Base-by-base conservation (phyloP, 1,140 invertebrate species). In the Antheraea pernyi region DNA sequence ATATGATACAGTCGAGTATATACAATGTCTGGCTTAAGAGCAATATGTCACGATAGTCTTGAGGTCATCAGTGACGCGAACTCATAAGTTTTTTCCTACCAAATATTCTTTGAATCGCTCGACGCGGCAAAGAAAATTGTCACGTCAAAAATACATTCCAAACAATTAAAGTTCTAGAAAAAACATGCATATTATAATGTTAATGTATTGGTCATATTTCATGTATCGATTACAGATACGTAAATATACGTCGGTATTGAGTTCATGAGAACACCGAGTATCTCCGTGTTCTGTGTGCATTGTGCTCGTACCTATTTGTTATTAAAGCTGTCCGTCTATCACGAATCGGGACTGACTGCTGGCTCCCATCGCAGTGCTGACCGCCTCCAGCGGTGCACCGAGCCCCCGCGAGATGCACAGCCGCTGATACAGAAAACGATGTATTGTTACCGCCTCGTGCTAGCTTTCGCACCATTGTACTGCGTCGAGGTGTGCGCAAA, bases 391-490 rank as follows among this genome's bases (percentile, higher is more conserved):
- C 77, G 72, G 61, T 67, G 74, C 80, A 85, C 81, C 85, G 77
- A 88, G 88, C 88, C 85, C 82, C 86, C 78, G 84, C 77, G 78
- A 80, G 86, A 88, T 88, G 84, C 81, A 78, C 79, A 48, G 46
- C 46, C 13, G 6, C 46, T 36, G 22, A 76, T 79, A 79, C 76
- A 71, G 85, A 87, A 80, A 86, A 89, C 83, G 86, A 87, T 71
- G 86, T 82, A 90, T 90, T 90, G 88, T 90, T 88, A 79, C 83
- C 75, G 70, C 76, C 77, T 79, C 85, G 87, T 81, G 88, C 85
- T 83, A 90, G 82, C 82, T 88, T 90, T 90, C 88, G 81, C 88
- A 83, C 86, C 88, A 90, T 90, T 90, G 86, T 90, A 73, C 73
- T 60, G 62, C 36, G 13, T 61, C 74, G 75, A 37, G 78, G 83